A percentile compares a stretch with the other conserved stretches of the same genome.
Evolutionary conservation across 2,113 vertebrate species (phyloP).

Genomic region (Callocephalon fimbriatum): DNA sequence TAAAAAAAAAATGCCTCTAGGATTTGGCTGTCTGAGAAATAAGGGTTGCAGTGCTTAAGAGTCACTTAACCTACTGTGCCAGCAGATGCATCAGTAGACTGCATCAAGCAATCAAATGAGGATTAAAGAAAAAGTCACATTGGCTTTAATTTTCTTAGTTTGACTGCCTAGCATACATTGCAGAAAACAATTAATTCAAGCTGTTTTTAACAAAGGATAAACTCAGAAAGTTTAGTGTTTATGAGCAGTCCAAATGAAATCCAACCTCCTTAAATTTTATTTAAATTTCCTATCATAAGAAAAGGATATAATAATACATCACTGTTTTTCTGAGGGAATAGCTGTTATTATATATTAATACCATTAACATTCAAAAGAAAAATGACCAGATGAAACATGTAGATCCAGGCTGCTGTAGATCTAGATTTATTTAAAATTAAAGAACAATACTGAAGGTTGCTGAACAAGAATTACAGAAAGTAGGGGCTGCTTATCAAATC

Average conservation of each 20-base stretch:
- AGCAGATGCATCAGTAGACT: slow-evolving; percentile 34
- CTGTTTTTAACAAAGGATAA: not conserved
- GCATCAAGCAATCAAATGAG: slow-evolving; percentile 64
- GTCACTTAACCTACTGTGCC: slow-evolving; percentile 42
- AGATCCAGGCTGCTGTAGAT: not conserved
- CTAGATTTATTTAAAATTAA: not conserved
- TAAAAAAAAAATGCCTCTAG: not conserved
- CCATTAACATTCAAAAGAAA: not conserved
- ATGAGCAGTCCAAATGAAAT: not conserved
- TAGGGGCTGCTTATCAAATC: not conserved
- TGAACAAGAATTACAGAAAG: not conserved
- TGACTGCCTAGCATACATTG: slow-evolving; percentile 28
- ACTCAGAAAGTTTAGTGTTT: not conserved
- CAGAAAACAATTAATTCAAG: slow-evolving; percentile 39
- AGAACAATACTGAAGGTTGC: not conserved
- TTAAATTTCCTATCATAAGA: not conserved
- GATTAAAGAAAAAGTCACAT: slow-evolving; percentile 57
- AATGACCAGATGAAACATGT: not conserved
- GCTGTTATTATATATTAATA: not conserved
- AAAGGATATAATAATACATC: not conserved
- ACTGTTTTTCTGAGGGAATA: not conserved
- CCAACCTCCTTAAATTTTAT: not conserved
- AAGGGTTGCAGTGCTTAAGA: slow-evolving; percentile 31
- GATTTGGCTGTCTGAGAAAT: slow-evolving; percentile 22
- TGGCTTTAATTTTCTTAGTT: slow-evolving; percentile 50